phyloP scores from a whole-genome alignment of 2,888 invertebrate genomes.

The Koerneria pararmatus region DNA sequence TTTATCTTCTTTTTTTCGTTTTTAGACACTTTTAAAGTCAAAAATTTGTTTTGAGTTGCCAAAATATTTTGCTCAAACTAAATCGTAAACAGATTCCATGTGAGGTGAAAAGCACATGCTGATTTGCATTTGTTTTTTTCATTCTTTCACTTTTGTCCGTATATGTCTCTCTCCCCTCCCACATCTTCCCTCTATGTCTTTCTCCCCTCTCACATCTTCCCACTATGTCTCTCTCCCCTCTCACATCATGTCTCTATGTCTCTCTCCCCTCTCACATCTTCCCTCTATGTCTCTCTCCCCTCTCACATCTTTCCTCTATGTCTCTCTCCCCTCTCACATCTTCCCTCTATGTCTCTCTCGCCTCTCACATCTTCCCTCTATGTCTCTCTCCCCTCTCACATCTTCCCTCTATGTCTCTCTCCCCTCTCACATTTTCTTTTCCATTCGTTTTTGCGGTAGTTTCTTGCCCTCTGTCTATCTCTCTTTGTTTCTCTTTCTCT shows the following conservation, averaged over 20 bases:
- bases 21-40: no score
- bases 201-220: no score
- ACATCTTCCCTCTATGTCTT: neutral
- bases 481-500: no score
- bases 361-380: neutral
- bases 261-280: neutral
- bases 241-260: neutral
- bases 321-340: neutral
- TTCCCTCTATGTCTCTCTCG: neutral
- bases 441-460: no score
- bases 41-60: no score
- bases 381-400: no score
- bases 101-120: neutral
- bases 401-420: no score
- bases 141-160: neutral
- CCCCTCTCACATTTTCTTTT: no score
- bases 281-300: neutral
- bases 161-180: no score
- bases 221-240: neutral
- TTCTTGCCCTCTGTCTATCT: no score
- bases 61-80: no score
- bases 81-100: neutral
- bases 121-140: neutral
- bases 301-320: neutral
- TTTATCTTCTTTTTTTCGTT: neutral